A percentile compares a stretch with the other conserved stretches of the same genome.
phyloP scores from a whole-genome alignment of 2,113 vertebrate genomes.

The Nothobranchius furzeri region DNA sequence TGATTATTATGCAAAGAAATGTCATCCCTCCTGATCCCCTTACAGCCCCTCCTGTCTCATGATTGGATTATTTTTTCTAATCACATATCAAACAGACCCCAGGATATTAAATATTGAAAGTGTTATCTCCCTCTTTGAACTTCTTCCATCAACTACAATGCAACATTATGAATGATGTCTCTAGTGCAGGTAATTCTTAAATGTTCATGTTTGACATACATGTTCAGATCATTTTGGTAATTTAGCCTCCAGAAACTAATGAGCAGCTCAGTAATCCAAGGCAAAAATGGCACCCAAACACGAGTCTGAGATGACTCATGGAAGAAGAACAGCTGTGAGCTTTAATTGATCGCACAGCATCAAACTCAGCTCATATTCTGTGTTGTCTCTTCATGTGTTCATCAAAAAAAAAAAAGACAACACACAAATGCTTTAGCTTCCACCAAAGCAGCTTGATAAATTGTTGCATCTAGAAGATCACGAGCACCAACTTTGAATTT shows the following conservation, averaged over 20 bases:
- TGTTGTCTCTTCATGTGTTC: constrained; percentile 14
- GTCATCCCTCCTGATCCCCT: background rate
- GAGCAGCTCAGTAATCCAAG: constrained; percentile 9
- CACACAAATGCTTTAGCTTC: constrained; percentile 7
- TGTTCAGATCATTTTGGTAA: background rate
- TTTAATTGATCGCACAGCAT: constrained; percentile 52
- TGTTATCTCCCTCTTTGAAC: background rate
- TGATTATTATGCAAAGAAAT: background rate
- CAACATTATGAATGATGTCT: background rate
- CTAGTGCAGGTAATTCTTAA: background rate
- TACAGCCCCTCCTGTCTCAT: background rate
- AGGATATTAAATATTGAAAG: background rate
- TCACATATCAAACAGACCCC: background rate
- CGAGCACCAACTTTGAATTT: constrained; percentile 8
- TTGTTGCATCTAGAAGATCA: constrained; percentile 31
- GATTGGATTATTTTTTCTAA: background rate
- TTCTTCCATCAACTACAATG: background rate
- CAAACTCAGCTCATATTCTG: constrained; percentile 32
- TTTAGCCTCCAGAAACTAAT: constrained; percentile 5
- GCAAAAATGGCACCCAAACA: constrained; percentile 1
- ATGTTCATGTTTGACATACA: background rate
- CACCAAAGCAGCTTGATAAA: constrained; percentile 1
- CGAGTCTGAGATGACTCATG: constrained; percentile 25
- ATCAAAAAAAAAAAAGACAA: constrained; percentile 36
- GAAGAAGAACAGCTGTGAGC: constrained; percentile 50